These are phyloP conservation scores for Euclidia mi DNA, from an alignment of 2,888 invertebrate species.

Conservation along the genomic window DNA sequence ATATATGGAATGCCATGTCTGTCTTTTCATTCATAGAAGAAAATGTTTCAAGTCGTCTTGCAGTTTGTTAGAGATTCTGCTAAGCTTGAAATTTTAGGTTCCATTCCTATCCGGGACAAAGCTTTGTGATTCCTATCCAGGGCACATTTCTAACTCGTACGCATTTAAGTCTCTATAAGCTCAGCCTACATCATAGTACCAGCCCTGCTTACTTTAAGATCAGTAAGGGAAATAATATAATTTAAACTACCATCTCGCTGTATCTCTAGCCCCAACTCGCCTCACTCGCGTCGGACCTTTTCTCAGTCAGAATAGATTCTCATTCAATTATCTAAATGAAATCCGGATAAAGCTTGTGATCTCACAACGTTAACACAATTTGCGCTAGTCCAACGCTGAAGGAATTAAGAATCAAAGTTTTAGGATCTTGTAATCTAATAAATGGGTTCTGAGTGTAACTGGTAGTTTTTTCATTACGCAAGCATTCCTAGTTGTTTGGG, in stretches of 20 bases:
- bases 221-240: too few relatives aligned
- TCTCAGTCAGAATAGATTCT: conserved; percentile 85
- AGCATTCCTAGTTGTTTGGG: conserved; percentile 9
- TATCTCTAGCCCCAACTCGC: conserved; percentile 58
- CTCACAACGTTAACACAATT: conserved; percentile 84
- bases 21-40: too few relatives aligned
- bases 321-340: conserved; percentile 89
- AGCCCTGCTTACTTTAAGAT: too few relatives aligned
- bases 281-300: conserved; percentile 74
- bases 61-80: too few relatives aligned
- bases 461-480: conserved; percentile 42
- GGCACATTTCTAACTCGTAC: too few relatives aligned
- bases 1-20: too few relatives aligned
- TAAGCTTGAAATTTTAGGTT: too few relatives aligned
- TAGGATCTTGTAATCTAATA: conserved; percentile 63
- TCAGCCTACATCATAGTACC: too few relatives aligned
- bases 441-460: conserved; percentile 45
- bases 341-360: conserved; percentile 84
- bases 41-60: too few relatives aligned
- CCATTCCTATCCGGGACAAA: too few relatives aligned
- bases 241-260: conserved; percentile 14
- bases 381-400: conserved; percentile 70
- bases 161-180: too few relatives aligned
- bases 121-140: too few relatives aligned
- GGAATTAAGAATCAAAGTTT: conserved; percentile 72